These are phyloP conservation scores for Acomys russatus DNA, from an alignment of 2,797 vertebrate genomes.

Conservation along the genomic window DNA sequence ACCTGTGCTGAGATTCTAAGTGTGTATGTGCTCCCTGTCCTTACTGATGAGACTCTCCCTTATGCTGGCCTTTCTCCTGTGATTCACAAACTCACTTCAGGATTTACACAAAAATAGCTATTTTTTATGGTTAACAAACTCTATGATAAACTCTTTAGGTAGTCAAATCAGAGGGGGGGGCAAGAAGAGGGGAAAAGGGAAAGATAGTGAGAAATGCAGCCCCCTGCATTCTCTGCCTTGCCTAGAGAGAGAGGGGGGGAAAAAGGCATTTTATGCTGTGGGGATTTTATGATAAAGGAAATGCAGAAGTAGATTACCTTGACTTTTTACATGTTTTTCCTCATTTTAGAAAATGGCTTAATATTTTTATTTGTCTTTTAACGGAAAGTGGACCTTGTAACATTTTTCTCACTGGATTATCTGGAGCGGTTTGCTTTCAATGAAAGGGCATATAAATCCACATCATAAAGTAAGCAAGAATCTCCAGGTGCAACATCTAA, in stretches of 20 bases:
- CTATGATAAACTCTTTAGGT: neutral
- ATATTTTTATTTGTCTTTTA: conserved; percentile 83
- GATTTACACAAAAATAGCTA: neutral
- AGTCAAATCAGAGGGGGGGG: neutral
- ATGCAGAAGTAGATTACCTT: conserved; percentile 58
- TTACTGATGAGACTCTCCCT: neutral
- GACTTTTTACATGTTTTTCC: conserved; percentile 79
- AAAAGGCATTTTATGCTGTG: conserved; percentile 55
- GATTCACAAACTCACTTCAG: conserved; percentile 9
- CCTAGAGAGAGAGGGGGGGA: neutral
- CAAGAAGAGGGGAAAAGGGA: neutral
- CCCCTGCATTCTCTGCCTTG: neutral
- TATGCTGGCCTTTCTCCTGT: neutral
- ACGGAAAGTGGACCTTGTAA: conserved; percentile 87
- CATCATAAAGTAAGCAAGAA: conserved; percentile 83
- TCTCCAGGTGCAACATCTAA: conserved; percentile 86
- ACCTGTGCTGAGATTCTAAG: neutral
- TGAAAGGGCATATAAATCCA: conserved; percentile 85
- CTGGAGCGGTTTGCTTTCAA: conserved; percentile 87
- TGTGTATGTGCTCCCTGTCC: neutral
- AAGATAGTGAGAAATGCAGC: neutral
- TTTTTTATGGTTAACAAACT: neutral
- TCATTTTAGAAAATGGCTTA: conserved; percentile 81
- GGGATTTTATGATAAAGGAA: conserved; percentile 70
- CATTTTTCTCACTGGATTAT: conserved; percentile 85